phyloP scores from a whole-genome alignment of 2,797 vertebrate genomes.

The Momotus momota region DNA sequence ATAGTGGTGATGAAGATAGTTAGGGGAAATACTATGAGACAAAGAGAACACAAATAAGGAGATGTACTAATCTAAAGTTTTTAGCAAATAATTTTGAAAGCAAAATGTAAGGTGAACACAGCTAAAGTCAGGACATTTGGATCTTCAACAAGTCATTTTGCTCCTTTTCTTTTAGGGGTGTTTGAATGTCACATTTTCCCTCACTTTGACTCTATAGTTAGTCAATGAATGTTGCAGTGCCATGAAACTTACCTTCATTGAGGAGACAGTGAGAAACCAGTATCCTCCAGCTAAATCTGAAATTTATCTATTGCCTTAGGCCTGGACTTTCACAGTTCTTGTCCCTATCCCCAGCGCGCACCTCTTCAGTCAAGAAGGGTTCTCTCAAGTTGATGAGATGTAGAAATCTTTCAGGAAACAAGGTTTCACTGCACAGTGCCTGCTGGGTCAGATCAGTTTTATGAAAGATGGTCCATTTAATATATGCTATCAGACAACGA shows the following conservation, averaged over 20 bases:
- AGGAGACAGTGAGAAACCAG: neutral
- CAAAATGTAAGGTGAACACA: neutral
- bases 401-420: neutral
- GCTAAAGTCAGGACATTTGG: accelerated
- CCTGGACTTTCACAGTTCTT: neutral
- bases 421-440: neutral
- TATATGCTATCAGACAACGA: neutral
- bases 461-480: neutral
- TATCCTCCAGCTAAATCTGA: neutral
- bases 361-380: neutral
- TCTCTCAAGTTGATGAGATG: neutral
- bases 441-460: neutral
- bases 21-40: neutral
- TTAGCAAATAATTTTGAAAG: neutral
- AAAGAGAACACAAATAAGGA: neutral
- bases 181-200: neutral
- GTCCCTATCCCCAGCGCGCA: neutral
- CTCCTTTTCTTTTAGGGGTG: neutral
- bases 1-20: neutral
- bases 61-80: neutral
- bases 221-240: neutral
- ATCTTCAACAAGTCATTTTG: neutral
- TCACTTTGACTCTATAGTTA: neutral
- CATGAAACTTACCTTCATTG: neutral
- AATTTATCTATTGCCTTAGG: neutral